These are phyloP conservation scores for Drosophila carrolli DNA, from an alignment of 1,140 invertebrate genomes.

Conservation along the genomic window DNA sequence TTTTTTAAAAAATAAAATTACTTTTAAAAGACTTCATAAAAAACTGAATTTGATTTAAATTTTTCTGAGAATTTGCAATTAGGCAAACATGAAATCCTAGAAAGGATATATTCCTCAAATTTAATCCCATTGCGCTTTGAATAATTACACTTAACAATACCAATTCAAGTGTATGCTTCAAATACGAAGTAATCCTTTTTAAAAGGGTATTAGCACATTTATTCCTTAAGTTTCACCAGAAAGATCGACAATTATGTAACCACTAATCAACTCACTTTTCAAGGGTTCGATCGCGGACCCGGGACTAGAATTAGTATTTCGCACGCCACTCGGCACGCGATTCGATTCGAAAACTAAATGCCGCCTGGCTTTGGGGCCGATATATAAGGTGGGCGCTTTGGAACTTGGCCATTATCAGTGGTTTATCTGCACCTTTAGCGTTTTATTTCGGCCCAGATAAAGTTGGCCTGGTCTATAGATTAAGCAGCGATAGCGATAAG, in stretches of 20 bases:
- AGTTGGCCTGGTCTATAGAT: constrained; percentile 52
- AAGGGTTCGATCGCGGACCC: constrained; percentile 14
- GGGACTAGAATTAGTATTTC: constrained; percentile 22
- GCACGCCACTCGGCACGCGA: constrained; percentile 35
- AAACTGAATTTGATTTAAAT: too few relatives aligned
- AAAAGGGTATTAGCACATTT: background rate
- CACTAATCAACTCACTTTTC: constrained; percentile 18
- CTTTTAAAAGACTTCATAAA: too few relatives aligned
- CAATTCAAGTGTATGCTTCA: too few relatives aligned
- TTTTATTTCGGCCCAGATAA: constrained; percentile 75
- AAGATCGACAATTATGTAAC: constrained; percentile 13
- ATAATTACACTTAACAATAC: too few relatives aligned
- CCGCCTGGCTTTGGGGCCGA: constrained; percentile 3
- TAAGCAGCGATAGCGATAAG: constrained; percentile 62
- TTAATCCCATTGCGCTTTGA: too few relatives aligned
- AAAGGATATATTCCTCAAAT: too few relatives aligned
- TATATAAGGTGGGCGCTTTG: constrained; percentile 52
- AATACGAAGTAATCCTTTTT: too few relatives aligned
- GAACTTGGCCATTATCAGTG: constrained; percentile 32
- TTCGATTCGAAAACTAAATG: constrained; percentile 55
- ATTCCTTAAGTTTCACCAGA: constrained; percentile 32
- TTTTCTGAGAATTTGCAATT: too few relatives aligned
- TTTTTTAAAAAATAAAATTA: too few relatives aligned
- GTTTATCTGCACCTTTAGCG: constrained; percentile 64
- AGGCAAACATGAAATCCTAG: too few relatives aligned